Conservation (phyloP, 2,113 vertebrate genomes). For the Muntiacus muntjak region DNA sequence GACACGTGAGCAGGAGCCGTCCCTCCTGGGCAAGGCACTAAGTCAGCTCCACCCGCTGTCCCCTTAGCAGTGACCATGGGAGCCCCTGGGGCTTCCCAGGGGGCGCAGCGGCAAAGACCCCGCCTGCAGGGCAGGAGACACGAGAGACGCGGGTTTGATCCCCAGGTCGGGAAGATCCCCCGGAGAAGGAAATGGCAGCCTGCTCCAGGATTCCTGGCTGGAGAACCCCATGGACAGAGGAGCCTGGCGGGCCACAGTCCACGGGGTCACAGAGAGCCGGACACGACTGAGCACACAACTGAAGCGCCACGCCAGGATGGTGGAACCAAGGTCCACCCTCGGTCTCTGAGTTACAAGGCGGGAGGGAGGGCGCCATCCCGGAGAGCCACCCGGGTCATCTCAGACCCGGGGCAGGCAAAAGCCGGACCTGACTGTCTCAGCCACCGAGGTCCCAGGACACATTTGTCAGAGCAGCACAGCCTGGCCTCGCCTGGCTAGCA, state of each 20-base stretch:
- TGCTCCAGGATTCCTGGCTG: neutral
- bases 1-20: neutral
- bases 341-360: neutral
- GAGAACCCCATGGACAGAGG: neutral
- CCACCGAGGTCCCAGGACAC: neutral
- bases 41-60: neutral
- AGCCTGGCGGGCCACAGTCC: neutral
- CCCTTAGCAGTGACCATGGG: neutral
- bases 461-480: fast-evolving
- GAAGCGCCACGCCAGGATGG: neutral
- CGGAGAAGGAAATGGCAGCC: fast-evolving
- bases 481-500: neutral
- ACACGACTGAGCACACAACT: fast-evolving
- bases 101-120: fast-evolving
- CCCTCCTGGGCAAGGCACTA: neutral
- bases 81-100: neutral
- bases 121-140: neutral
- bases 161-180: fast-evolving
- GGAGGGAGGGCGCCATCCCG: too few species aligned
- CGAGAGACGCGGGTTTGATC: fast-evolving
- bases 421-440: fast-evolving
- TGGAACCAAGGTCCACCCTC: neutral
- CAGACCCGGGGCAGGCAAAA: fast-evolving
- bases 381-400: fast-evolving
- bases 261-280: neutral